Evolutionary conservation across 2,888 invertebrate species (phyloP), one percentile per base, ranked within the genome.

Genomic region (Eupithecia abbreviata): DNA sequence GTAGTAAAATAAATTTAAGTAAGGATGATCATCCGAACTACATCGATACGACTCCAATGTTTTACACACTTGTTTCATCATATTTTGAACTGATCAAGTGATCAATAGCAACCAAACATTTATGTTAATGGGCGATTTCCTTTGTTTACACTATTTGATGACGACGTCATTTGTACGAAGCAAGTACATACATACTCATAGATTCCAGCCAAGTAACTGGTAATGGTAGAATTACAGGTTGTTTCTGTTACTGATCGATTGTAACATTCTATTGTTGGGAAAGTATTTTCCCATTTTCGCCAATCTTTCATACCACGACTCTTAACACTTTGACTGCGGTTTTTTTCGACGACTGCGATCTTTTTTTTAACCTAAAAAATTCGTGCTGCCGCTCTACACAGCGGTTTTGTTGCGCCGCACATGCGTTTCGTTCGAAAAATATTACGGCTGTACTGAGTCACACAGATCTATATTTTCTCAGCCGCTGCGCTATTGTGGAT

Each of bases 91-190:
- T 58, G 62, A 30, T 18, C 62, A 12, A 12, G 30, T 58, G 62
- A 30, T 18, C 62, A n/a, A 6, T n/a, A 58, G 58, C 58, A 62
- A 9, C 12, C 62, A 62, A 62, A 58, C 55, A 9, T 55, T 58
- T 10, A 18, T 58, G 58, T 10, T 58, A 58, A 18, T 58, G 18
- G 55, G n/a, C 18, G 58, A 58, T 30, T 62, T 62, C 18, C 30
- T 30, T 30, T 62, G 62, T 62, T 62, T 62, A 62, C 62, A 62
- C 62, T 62, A 30, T 62, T 62, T 62, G 62, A 30, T 30, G 58
- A 58, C 18, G 62, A 62, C 30, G 62, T 62, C 62, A 30, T 62
- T 62, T 10, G 62, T 62, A 62, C 62, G 4, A 4, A 30, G 10
- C 1, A 30, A 10, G 30, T 30, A 47, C 2, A 2, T 0, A 47